Percentiles rank a stretch among this genome's conserved stretches.
These are phyloP conservation scores for Bucorvus abyssinicus DNA, from an alignment of 2,797 vertebrate species.

Conservation along the genomic window DNA sequence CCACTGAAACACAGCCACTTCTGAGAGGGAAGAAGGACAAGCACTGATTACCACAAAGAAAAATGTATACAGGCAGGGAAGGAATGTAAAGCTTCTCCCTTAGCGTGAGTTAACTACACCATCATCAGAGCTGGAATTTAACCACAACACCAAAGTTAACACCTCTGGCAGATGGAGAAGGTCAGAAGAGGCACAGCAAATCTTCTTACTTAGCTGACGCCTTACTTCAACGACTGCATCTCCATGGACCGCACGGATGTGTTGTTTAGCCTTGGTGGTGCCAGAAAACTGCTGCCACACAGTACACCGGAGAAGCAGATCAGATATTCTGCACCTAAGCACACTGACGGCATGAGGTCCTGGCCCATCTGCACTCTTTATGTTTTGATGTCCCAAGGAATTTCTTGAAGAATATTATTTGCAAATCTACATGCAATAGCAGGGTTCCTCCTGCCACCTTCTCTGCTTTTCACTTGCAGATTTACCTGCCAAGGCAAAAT, in stretches of 20 bases:
- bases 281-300: background rate
- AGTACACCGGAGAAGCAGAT: accelerated
- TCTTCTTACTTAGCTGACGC: background rate
- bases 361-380: background rate
- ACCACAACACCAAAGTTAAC: background rate
- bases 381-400: background rate
- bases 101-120: background rate
- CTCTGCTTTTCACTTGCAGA: background rate
- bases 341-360: background rate
- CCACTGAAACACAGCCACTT: background rate
- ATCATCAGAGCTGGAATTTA: background rate
- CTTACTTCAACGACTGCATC: background rate
- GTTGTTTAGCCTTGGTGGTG: background rate
- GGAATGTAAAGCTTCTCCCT: background rate
- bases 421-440: background rate
- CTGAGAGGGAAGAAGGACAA: background rate
- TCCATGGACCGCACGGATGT: background rate
- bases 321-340: background rate
- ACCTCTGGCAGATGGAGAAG: background rate
- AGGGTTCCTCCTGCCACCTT: background rate
- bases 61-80: background rate
- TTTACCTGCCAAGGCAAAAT: background rate
- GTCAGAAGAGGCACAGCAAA: background rate
- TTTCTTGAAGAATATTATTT: background rate
- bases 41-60: background rate